Base-by-base conservation (phyloP, 2,888 invertebrate genomes). In the Xestia c-nigrum region DNA sequence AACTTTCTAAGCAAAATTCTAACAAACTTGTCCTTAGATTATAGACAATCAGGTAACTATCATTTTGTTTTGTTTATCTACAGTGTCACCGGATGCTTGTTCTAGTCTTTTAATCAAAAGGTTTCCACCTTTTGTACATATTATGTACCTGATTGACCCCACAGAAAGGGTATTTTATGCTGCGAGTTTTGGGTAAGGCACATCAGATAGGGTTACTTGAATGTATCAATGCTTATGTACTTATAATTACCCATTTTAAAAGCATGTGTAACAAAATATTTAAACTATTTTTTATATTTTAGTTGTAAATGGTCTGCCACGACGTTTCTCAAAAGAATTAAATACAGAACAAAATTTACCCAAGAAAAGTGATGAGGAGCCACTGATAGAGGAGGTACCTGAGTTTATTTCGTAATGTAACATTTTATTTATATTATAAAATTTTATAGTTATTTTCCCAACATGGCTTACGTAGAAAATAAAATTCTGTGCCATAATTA, bases 1-100 rank as follows among this genome's bases (percentile, higher is more conserved):
- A 95, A 95, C 84, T 94, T 90, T 76, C 67, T 92, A 1, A 76
- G 85, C 6, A 89, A 86, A 40, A 83, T 88, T 0, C 78, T 92
- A 14, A 89, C 91, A 5, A 66, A 89, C 19, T 71, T 90, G 10
- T 78, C 88, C 31, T 87, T 90, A 82, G 91, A 94, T 92, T 55
- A 21, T 65, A 73, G 16, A 38, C 43, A 65, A 46, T 68, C 83
- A 57, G 63, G 79, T 80, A 75, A 6, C 12, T 52, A 38, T n/a
- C 47, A 5, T 43, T 76, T n/a, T 31, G 31, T n/a, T 76, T n/a
- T 43, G 31, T n/a, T 73, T 50, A 6, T 76, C 19, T n/a, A 19
- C 7, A 6, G 31, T 50, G 3, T 61, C 16, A 59, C 31, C 7
- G 31, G 7, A 16, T 31, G 16, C 14, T 24, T 24, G 16, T 59